A percentile compares a stretch with the other conserved stretches of the same genome.
Conservation (phyloP, 2,797 vertebrate genomes). For the Epinephelus coioides region DNA sequence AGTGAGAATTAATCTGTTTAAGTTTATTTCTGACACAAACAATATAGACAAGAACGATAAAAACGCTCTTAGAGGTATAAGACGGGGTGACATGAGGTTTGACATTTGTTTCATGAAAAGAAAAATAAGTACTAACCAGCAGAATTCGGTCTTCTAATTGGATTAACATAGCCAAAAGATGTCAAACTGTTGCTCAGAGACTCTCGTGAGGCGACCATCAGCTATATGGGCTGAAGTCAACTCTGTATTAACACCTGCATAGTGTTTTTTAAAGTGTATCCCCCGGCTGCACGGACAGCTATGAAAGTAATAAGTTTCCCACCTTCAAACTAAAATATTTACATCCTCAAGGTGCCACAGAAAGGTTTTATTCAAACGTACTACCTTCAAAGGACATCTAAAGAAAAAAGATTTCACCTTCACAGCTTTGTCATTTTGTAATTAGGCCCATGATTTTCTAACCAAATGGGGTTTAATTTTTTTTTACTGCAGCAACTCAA, state of each 20-base stretch:
- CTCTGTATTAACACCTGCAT: not conserved
- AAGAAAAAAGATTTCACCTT: too few species aligned
- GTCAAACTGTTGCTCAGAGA: conserved; percentile 15
- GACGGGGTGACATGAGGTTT: not conserved
- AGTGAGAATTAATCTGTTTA: not conserved
- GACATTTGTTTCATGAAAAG: not conserved
- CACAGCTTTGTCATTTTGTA: not conserved
- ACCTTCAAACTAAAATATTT: not conserved
- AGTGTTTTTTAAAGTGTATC: not conserved
- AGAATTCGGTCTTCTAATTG: conserved; percentile 26
- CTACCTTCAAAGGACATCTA: too few species aligned
- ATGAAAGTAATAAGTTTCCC: not conserved
- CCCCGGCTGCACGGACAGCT: not conserved
- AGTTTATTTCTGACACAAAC: not conserved
- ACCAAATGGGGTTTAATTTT: not conserved
- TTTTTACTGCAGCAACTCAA: not conserved
- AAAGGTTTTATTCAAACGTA: too few species aligned
- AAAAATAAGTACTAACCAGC: not conserved
- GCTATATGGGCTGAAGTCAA: not conserved
- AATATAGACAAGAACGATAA: accelerated
- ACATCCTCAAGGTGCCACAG: too few species aligned
- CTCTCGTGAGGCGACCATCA: not conserved
- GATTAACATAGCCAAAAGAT: conserved; percentile 38
- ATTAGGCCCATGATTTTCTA: not conserved
- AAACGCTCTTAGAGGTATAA: not conserved